Evolutionary conservation across 2,797 vertebrate species (phyloP), one percentile per base, ranked within the genome.

Genomic region (Cephalopachus bancanus): DNA sequence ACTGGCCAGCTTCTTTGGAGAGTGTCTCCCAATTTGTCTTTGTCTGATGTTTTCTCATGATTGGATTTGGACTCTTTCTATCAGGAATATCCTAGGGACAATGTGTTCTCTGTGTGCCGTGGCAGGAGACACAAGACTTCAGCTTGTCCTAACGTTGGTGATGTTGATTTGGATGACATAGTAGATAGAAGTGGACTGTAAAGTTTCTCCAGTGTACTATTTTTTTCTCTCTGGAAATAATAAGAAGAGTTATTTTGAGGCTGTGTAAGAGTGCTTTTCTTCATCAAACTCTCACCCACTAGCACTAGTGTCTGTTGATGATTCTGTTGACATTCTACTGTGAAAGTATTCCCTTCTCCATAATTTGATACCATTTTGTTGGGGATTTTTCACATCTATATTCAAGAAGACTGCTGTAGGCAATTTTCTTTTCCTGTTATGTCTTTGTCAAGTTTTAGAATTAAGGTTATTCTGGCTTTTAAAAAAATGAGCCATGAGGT

Each of bases 401-500:
- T 94, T 96, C 53, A 85, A 59, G 75, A 87, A 30, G 75, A 44
- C 59, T 59, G 0, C 53, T 65, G 71, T 33, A 37, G 65, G 64
- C 69, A 62, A 30, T 93, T 93, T 95, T 91, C 53, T 89, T 79
- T 92, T 59, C 51, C 89, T 91, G 2, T 67, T 91, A 87, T n/a
- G 30, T 78, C 75, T 94, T 75, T 91, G 53, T 74, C 49, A n/a
- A 75, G 72, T 33, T 94, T 94, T 85, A 79, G 80, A 93, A 83
- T 96, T 72, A 51, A 75, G 37, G 26, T 79, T 95, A 64, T 89
- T 44, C 49, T 85, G 76, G 79, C 65, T 57, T 86, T 64, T 4
- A 44, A 75, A 28, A 89, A 92, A 96, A 76, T 65, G 88, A 96
- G 33, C 26, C 83, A 87, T 69, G 28, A 95, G 94, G 3, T 83